Evolutionary conservation across 2,888 invertebrate species (phyloP).

Genomic region (Halictus ligatus): DNA sequence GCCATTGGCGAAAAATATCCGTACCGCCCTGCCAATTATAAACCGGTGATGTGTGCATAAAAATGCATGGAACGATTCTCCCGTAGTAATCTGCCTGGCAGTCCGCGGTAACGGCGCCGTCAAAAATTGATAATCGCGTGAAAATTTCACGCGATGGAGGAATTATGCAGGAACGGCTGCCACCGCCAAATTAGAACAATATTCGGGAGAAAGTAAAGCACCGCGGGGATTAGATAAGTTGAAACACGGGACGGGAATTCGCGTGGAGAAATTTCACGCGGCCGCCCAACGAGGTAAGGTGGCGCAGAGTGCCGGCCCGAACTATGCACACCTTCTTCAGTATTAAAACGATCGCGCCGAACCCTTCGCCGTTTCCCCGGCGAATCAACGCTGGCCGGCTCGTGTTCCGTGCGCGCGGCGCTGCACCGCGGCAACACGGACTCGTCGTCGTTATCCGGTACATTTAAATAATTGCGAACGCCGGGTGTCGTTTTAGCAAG

Average conservation of each 20-base stretch:
- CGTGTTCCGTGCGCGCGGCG: constrained; percentile 23
- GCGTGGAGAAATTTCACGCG: neutral
- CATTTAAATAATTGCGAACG: constrained; percentile 84
- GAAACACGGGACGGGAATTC: neutral
- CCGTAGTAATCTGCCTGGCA: neutral
- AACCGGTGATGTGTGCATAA: neutral
- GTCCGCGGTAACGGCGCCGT: neutral
- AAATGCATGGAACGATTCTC: neutral
- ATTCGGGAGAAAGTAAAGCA: constrained; percentile 9
- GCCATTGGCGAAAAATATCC: neutral
- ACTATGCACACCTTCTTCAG: neutral
- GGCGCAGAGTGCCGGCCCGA: neutral
- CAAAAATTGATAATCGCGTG: constrained; percentile 1
- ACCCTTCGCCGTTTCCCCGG: constrained; percentile 15
- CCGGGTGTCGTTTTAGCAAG: constrained; percentile 78
- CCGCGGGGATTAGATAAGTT: constrained; percentile 5
- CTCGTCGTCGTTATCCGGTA: constrained; percentile 71
- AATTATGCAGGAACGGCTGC: neutral
- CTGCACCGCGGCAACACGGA: constrained; percentile 31
- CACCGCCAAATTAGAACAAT: neutral
- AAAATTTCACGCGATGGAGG: neutral
- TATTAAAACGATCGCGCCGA: constrained; percentile 27
- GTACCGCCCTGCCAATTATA: neutral
- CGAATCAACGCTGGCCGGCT: constrained; percentile 14
- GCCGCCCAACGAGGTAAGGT: neutral